Conservation (phyloP, 2,888 invertebrate genomes). For the Philereme vetulata region DNA sequence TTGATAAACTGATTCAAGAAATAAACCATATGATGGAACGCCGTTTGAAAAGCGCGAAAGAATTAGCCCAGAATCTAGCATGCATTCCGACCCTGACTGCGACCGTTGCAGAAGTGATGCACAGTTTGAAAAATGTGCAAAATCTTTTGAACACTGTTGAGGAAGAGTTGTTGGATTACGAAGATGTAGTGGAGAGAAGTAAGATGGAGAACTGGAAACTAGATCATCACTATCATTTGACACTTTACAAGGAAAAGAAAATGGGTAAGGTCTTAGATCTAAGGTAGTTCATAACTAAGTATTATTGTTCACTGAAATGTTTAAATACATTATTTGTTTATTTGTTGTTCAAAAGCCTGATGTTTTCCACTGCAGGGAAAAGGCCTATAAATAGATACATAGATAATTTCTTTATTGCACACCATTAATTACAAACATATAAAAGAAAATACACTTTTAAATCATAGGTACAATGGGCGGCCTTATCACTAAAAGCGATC, state of each 20-base stretch:
- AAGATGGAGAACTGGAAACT: constrained; percentile 88
- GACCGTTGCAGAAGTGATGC: constrained; percentile 78
- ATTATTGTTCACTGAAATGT: too few relatives aligned
- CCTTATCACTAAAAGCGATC: too few relatives aligned
- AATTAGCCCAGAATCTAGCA: constrained; percentile 64
- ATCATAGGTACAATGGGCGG: too few relatives aligned
- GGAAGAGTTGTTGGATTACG: constrained; percentile 85
- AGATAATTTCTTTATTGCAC: too few relatives aligned
- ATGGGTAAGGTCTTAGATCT: constrained; percentile 77
- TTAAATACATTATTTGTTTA: too few relatives aligned
- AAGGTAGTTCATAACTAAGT: too few relatives aligned
- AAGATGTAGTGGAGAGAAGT: constrained; percentile 87
- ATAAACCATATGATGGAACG: constrained; percentile 62
- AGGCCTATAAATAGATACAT: too few relatives aligned
- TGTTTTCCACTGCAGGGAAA: too few relatives aligned
- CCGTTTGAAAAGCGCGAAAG: constrained; percentile 63
- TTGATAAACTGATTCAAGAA: constrained; percentile 71
- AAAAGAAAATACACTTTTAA: too few relatives aligned
- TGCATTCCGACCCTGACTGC: constrained; percentile 69
- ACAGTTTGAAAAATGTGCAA: constrained; percentile 81
- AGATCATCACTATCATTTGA: constrained; percentile 88
- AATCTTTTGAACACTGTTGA: constrained; percentile 86
- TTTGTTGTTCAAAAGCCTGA: too few relatives aligned
- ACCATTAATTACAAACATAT: too few relatives aligned
- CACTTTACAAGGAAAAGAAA: constrained; percentile 88